Evolutionary conservation across 2,888 invertebrate genomes (phyloP).

Genomic region (Pandemis heparana): DNA sequence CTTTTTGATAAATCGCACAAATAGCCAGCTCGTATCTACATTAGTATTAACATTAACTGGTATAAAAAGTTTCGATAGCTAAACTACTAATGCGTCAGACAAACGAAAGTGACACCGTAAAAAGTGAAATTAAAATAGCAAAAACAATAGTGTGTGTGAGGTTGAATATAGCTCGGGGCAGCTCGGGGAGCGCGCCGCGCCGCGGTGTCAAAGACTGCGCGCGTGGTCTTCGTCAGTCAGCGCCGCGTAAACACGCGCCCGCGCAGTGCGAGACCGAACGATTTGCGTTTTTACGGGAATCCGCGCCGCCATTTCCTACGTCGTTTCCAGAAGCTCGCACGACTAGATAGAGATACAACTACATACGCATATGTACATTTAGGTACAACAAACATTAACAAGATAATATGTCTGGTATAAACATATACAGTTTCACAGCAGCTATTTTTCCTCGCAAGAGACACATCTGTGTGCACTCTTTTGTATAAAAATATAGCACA

Average conservation of each 20-base stretch:
- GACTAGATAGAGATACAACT: constrained; percentile 21
- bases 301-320: constrained; percentile 48
- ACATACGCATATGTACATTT: background rate
- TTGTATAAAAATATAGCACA: background rate
- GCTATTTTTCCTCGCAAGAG: background rate
- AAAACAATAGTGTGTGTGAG: constrained; percentile 55
- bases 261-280: constrained; percentile 57
- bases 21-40: no score
- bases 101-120: constrained; percentile 34
- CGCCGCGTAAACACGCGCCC: constrained; percentile 76
- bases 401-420: constrained; percentile 4
- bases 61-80: background rate
- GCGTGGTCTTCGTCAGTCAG: constrained; percentile 75
- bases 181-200: constrained; percentile 53
- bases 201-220: constrained; percentile 75
- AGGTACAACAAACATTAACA: constrained; percentile 8
- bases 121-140: constrained; percentile 47
- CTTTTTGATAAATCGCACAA: constrained; percentile 1
- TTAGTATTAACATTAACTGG: background rate
- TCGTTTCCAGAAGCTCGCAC: constrained; percentile 29
- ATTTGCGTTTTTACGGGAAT: constrained; percentile 74
- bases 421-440: constrained; percentile 2
- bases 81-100: background rate
- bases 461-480: constrained; percentile 5
- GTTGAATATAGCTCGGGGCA: constrained; percentile 67